Conservation (phyloP, 2,797 vertebrate species). For the Semaprochilodus insignis region DNA sequence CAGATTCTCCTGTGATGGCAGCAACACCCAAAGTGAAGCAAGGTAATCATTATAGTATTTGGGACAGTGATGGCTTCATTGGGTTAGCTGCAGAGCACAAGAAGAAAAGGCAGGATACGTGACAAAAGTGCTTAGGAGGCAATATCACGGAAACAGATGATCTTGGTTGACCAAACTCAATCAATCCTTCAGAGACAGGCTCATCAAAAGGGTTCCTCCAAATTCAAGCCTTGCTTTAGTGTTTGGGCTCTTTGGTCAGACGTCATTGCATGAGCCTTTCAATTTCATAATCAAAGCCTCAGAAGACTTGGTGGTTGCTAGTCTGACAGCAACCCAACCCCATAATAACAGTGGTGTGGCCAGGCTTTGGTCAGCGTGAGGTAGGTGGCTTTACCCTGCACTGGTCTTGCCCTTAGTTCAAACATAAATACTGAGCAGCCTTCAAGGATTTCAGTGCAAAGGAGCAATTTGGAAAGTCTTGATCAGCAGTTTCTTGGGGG, state of each 20-base stretch:
- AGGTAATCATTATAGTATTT: slow-evolving; percentile 29
- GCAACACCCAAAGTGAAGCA: slow-evolving; percentile 13
- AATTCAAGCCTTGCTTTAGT: neutral
- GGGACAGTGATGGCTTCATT: slow-evolving; percentile 37
- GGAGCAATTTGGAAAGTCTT: slow-evolving; percentile 52
- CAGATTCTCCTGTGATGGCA: slow-evolving; percentile 1
- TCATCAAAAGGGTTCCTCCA: neutral
- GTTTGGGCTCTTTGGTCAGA: slow-evolving; percentile 4
- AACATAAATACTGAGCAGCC: slow-evolving; percentile 55
- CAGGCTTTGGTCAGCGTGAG: slow-evolving; percentile 55
- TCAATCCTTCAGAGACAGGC: neutral
- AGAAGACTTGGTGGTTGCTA: slow-evolving; percentile 43
- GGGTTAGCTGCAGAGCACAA: neutral
- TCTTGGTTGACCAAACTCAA: neutral
- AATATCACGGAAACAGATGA: too few species aligned
- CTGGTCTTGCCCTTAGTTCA: slow-evolving; percentile 55
- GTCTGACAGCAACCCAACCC: slow-evolving; percentile 45
- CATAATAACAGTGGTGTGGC: slow-evolving; percentile 60
- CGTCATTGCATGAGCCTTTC: slow-evolving; percentile 17
- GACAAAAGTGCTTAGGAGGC: neutral
- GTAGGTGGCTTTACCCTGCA: slow-evolving; percentile 53
- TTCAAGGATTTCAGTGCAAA: slow-evolving; percentile 55
- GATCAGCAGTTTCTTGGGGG: slow-evolving; percentile 49
- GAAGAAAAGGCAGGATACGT: neutral
- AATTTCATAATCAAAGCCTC: slow-evolving; percentile 48